These are phyloP conservation scores for Julus scanicus DNA, from an alignment of 2,888 invertebrate genomes.

Conservation along the genomic window DNA sequence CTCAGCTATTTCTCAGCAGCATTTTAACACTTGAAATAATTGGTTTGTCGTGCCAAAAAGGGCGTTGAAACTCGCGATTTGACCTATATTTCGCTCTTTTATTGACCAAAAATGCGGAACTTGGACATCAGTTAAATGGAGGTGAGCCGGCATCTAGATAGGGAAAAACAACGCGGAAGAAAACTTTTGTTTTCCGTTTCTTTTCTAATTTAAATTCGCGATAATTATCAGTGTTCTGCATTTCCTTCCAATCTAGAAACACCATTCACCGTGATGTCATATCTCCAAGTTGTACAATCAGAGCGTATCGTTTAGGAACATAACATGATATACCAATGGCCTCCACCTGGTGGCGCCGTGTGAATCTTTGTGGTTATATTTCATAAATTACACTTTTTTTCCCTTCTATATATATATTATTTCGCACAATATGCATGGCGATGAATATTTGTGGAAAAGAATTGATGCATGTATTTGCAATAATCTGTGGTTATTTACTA, in stretches of 20 bases:
- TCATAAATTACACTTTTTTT: too few species aligned
- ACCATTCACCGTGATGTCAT: not conserved
- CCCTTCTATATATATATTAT: too few species aligned
- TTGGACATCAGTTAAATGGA: not conserved
- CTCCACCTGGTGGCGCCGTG: not conserved
- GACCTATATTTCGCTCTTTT: conserved; percentile 11
- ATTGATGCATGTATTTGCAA: too few species aligned
- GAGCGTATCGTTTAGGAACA: not conserved
- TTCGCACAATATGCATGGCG: too few species aligned
- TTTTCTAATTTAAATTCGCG: conserved; percentile 1
- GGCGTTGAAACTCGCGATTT: not conserved
- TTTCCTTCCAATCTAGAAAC: not conserved
- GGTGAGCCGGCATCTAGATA: not conserved
- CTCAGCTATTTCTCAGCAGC: not conserved
- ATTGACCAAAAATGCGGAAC: conserved; percentile 19
- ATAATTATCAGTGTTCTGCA: not conserved
- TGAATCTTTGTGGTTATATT: not conserved
- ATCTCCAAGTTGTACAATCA: not conserved
- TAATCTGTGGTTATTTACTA: too few species aligned
- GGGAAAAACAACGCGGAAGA: not conserved
- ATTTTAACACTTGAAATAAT: conserved; percentile 2
- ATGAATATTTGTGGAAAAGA: too few species aligned
- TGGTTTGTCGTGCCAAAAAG: not conserved
- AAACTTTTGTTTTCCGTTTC: not conserved
- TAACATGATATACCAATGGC: not conserved